Base-by-base conservation (phyloP, 2,113 vertebrate genomes). In the Dinomys branickii region DNA sequence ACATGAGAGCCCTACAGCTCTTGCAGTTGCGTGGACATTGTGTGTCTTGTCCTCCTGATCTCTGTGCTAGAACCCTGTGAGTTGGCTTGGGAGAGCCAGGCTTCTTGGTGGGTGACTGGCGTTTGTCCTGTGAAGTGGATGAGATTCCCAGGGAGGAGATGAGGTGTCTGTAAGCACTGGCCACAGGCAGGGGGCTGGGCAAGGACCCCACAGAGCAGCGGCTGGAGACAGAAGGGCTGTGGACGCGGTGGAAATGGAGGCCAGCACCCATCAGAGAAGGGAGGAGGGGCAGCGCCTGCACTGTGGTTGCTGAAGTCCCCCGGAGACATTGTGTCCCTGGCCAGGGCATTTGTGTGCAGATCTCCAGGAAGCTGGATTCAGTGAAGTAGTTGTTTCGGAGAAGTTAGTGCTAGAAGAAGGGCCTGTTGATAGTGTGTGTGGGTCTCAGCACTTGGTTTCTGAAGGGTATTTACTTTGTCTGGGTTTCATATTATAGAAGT, bases 191-290 rank as follows among this genome's bases (percentile, higher is more conserved):
- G 38, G n/a, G 30, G 47, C 16, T 7, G 33, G 50, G 54, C 24
- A 14, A 52, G 22, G 73, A 13, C 20, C 0, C 47, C 28, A 28
- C 33, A 38, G 78, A 69, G 22, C 13, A 12, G 22, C 13, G 8
- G 19, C 7, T 22, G 78, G 19, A 56, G n/a, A 47, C 16, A 38
- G 38, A 26, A 47, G 78, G 90, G 17, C 50, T 71, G 30, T 19
- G 4, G 7, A 4, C 33, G 9, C 3, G 2, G 16, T 69, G 14
- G 47, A 54, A 44, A 35, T n/a, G 3, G 20, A 30, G 5, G 5
- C 4, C 73, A 47, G 73, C 4, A 13, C 73, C 10, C 6, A 77
- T 26, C 26, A 3, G 13, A 30, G 59, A 4, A 38, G 50, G 28
- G 80, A 6, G 28, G 52, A 44, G 19, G 7, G 5, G 28, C n/a